These are phyloP conservation scores for Pterophyllum scalare DNA, from an alignment of 2,113 vertebrate genomes.

Conservation along the genomic window DNA sequence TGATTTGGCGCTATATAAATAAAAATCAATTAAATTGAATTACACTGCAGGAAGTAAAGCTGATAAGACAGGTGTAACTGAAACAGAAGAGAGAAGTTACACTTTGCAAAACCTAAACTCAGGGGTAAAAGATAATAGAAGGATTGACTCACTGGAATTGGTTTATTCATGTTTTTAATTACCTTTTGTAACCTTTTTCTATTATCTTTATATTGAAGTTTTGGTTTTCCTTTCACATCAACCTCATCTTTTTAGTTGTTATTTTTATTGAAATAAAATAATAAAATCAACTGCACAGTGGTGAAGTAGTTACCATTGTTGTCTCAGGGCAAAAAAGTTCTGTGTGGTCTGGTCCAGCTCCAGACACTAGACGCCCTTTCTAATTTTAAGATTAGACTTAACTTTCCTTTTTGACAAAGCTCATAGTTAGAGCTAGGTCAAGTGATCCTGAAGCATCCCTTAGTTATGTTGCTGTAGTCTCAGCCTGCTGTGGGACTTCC, in stretches of 20 bases:
- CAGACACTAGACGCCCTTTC: not conserved
- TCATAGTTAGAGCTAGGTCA: not conserved
- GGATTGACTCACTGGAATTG: not conserved
- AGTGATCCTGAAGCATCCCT: not conserved
- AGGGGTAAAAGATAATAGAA: not conserved
- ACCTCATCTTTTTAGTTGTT: not conserved
- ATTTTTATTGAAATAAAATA: not conserved
- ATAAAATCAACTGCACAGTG: not conserved
- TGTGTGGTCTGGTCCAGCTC: not conserved
- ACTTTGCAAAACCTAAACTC: not conserved
- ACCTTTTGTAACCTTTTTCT: not conserved
- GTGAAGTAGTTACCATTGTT: not conserved
- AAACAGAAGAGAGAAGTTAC: not conserved
- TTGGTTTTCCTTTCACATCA: not conserved
- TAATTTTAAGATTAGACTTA: not conserved
- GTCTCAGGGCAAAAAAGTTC: not conserved
- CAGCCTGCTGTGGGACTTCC: not conserved
- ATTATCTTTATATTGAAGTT: not conserved
- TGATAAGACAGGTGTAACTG: not conserved
- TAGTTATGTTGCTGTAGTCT: no score
- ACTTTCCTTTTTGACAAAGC: not conserved
- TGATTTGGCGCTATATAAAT: no score
- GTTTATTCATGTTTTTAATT: not conserved
- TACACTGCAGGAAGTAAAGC: not conserved
- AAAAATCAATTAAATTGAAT: no score